Evolutionary conservation across 2,113 vertebrate species (phyloP).

Genomic region (Ia io): DNA sequence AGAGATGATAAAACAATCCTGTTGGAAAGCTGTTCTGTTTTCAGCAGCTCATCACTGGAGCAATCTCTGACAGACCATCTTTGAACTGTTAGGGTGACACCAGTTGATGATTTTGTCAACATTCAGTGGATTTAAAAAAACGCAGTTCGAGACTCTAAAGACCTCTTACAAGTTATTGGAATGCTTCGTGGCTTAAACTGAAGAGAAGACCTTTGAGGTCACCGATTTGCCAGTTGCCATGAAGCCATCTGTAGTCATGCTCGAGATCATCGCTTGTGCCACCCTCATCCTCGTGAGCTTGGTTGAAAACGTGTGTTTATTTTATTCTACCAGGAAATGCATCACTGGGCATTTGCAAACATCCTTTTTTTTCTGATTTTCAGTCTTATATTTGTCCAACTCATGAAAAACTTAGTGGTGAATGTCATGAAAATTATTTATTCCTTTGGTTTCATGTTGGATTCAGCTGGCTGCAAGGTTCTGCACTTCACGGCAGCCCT

Average conservation of each 20-base stretch:
- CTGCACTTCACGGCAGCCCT: slow-evolving; percentile 65
- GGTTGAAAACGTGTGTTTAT: slow-evolving; percentile 67
- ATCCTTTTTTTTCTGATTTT: slow-evolving; percentile 77
- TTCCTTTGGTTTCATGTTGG: slow-evolving; percentile 60
- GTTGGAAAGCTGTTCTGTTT: slow-evolving; percentile 42
- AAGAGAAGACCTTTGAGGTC: neutral
- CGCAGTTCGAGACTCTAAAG: neutral
- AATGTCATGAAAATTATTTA: slow-evolving; percentile 75
- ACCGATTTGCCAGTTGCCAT: slow-evolving; percentile 32
- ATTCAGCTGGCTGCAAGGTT: slow-evolving; percentile 70
- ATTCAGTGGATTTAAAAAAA: neutral
- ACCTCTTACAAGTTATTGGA: neutral
- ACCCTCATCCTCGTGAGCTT: slow-evolving; percentile 68
- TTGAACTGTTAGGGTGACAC: neutral
- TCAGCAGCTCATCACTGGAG: slow-evolving; percentile 3
- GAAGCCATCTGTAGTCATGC: slow-evolving; percentile 46
- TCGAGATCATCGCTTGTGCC: slow-evolving; percentile 45
- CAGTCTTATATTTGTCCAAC: slow-evolving; percentile 70
- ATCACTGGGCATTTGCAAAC: slow-evolving; percentile 57
- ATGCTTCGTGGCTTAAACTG: neutral
- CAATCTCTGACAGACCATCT: neutral
- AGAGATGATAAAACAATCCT: slow-evolving; percentile 4
- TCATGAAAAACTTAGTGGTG: slow-evolving; percentile 73
- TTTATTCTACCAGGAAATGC: slow-evolving; percentile 73
- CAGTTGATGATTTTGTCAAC: neutral